Evolutionary conservation across 2,888 invertebrate genomes (phyloP), one percentile per base, ranked within the genome.

Genomic region (Amiota communis): DNA sequence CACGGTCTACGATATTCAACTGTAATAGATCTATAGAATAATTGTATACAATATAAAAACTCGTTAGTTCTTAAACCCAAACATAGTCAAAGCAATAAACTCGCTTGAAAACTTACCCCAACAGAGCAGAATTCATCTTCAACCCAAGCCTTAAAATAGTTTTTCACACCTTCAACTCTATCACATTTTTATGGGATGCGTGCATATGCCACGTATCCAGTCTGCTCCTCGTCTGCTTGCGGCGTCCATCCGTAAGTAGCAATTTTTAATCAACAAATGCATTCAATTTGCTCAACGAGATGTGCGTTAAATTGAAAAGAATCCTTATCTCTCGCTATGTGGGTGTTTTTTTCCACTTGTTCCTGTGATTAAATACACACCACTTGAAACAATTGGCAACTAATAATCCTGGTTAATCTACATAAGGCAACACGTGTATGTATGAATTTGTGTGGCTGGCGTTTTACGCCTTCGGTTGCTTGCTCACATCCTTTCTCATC

Each of bases 261-360:
- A 87, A 88, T 88, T 83, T 89, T 88, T 86, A 89, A 89, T 89
- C 89, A 89, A 84, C 83, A 89, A 89, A 89, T 89, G 88, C 87
- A 88, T 89, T 89, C 88, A 88, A 79, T 86, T 81, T 87, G 82
- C 76, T 83, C 82, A 79, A 76, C 83, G 81, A 79, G 72, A 77
- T 80, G 76, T 78, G 57, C 36, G 36, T 20, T 2, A 13, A 57
- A 57, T 13, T 57, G 53, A 53, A 12, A 12, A 68, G n/a, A n/a
- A 17, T 47, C 47, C 49, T 13, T 75, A 73, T 72, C 36, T 64
- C n/a, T 17, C 4, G 11, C 48, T 36, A 73, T 72, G 57, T 71
- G 23, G 64, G 68, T 53, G 61, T 11, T n/a, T 49, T 65, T 59
- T 56, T 47, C 36, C 61, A 51, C 67, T 10, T 57, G 17, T 17